phyloP scores from a whole-genome alignment of 2,113 vertebrate species.

The Bostrychus sinensis region DNA sequence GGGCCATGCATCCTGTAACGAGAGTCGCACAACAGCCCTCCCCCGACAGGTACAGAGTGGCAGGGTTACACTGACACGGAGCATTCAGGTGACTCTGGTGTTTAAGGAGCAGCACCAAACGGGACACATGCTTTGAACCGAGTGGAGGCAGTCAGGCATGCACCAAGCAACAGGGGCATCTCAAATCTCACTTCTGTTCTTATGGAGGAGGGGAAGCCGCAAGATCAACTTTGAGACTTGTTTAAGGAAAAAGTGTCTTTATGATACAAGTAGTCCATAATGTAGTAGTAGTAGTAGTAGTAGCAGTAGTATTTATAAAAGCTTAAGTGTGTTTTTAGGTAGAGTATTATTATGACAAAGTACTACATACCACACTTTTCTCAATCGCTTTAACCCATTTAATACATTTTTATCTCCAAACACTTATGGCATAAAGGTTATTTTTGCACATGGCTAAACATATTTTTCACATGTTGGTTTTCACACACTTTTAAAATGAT shows the following conservation, averaged over 20 bases:
- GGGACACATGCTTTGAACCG: constrained; percentile 57
- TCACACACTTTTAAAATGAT: too few relatives aligned
- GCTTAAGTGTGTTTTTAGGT: too few relatives aligned
- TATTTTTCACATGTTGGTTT: too few relatives aligned
- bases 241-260: background rate
- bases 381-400: too few relatives aligned
- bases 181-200: constrained; percentile 19
- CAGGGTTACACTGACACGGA: constrained; percentile 70
- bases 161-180: constrained; percentile 50
- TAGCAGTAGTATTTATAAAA: too few relatives aligned
- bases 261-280: constrained; percentile 3
- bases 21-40: constrained; percentile 69
- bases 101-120: constrained; percentile 65
- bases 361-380: too few relatives aligned
- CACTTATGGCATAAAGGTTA: too few relatives aligned
- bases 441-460: too few relatives aligned
- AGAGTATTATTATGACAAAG: too few relatives aligned
- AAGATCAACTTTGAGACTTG: constrained; percentile 16
- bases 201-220: constrained; percentile 6
- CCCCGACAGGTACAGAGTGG: constrained; percentile 70
- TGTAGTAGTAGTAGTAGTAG: too few relatives aligned
- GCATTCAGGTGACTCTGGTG: constrained; percentile 74
- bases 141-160: constrained; percentile 67
- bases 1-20: constrained; percentile 78
- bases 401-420: too few relatives aligned